Percentiles rank a stretch among this genome's conserved stretches.
phyloP scores from a whole-genome alignment of 2,888 invertebrate genomes.

The Aphrophora alni region DNA sequence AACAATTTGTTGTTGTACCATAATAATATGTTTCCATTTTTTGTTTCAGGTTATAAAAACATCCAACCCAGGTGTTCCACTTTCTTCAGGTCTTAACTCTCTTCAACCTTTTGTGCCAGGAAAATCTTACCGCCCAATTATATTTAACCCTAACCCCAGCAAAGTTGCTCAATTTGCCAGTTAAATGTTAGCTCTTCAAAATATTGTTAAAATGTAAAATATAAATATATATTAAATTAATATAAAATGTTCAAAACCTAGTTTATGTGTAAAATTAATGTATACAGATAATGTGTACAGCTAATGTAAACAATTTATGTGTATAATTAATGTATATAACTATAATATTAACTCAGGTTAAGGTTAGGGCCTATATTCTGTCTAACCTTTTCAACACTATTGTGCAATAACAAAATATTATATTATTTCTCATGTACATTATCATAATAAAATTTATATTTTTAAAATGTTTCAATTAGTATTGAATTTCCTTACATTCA shows the following conservation, averaged over 20 bases:
- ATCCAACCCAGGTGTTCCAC: slow-evolving; percentile 22
- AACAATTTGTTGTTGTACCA: too few species aligned
- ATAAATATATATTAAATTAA: slow-evolving; percentile 24
- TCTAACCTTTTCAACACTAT: slow-evolving; percentile 23
- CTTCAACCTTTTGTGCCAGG: slow-evolving; percentile 56
- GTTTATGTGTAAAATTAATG: slow-evolving; percentile 12
- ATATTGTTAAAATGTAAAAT: slow-evolving; percentile 17
- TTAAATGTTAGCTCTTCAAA: slow-evolving; percentile 10
- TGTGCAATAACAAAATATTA: slow-evolving; percentile 33
- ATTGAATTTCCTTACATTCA: background rate
- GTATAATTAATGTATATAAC: background rate
- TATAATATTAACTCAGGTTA: slow-evolving; percentile 12
- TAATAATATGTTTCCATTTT: background rate
- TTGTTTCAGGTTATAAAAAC: background rate
- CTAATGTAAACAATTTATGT: background rate
- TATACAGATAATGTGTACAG: background rate
- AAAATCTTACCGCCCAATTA: slow-evolving; percentile 58
- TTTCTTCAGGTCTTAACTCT: slow-evolving; percentile 33
- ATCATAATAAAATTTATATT: background rate
- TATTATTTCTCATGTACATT: background rate
- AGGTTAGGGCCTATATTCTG: slow-evolving; percentile 27
- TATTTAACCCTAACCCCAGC: slow-evolving; percentile 56
- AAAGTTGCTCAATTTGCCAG: slow-evolving; percentile 50
- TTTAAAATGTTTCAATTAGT: background rate
- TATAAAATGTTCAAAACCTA: slow-evolving; percentile 19